A percentile compares a stretch with the other conserved stretches of the same genome.
Conservation (phyloP, 2,797 vertebrate genomes). For the Melanotaenia boesemani region DNA sequence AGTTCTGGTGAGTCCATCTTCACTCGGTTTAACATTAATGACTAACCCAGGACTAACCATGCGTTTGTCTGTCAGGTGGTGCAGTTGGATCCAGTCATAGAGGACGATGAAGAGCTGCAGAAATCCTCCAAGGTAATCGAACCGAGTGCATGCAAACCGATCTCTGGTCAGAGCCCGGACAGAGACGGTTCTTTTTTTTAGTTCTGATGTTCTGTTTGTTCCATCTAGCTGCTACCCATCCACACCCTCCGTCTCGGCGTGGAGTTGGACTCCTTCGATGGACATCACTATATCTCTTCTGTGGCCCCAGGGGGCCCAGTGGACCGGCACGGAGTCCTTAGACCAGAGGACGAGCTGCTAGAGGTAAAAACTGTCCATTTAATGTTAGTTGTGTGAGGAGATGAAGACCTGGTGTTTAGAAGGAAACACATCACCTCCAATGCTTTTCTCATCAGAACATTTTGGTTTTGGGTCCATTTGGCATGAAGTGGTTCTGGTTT, state of each 20-base stretch:
- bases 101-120: conserved; percentile 91
- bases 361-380: conserved; percentile 83
- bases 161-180: not conserved
- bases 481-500: too few species aligned
- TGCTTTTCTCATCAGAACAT: too few species aligned
- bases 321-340: conserved; percentile 86
- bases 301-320: conserved; percentile 89
- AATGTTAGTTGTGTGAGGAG: too few species aligned
- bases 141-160: too few species aligned
- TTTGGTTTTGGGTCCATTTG: too few species aligned
- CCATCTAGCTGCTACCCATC: conserved; percentile 89
- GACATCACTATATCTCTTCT: conserved; percentile 96
- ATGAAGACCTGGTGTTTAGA: too few species aligned
- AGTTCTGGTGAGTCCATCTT: conserved; percentile 89
- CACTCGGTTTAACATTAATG: not conserved
- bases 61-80: conserved; percentile 83
- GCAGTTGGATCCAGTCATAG: conserved; percentile 89
- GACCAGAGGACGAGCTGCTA: conserved; percentile 93
- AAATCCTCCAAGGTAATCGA: conserved; percentile 92
- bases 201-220: not conserved
- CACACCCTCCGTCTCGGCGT: conserved; percentile 94
- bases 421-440: too few species aligned
- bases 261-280: conserved; percentile 94
- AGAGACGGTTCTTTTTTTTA: too few species aligned
- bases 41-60: not conserved